Base-by-base conservation (phyloP, 1,140 invertebrate genomes). In the Drosophila bocqueti region DNA sequence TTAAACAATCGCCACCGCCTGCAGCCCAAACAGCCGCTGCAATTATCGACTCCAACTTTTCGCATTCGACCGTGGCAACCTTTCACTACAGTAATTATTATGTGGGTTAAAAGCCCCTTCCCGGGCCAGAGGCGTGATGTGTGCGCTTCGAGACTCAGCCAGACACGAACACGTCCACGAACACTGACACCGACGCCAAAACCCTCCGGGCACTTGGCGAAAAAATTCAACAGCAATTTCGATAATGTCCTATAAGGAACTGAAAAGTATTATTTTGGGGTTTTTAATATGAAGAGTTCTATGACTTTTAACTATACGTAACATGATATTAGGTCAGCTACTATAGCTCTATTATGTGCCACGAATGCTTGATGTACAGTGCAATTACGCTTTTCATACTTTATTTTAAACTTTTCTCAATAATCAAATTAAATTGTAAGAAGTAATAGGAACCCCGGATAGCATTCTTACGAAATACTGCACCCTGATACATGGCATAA, bases 1-100 rank as follows among this genome's bases (percentile, higher is more conserved):
- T 89, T 87, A 83, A 83, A 89, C 81, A 89, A 87, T 89, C 68
- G 81, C 66, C 71, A 15, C 34, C 67, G 77, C 77, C 45, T 40
- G 24, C 24, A 49, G 58, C 64, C 54, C 60, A 71, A 81, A 45
- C 46, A 63, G 47, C 42, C 43, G 62, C 46, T 68, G 66, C 77
- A 83, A 89, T 83, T 79, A 83, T 87, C 80, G 81, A 83, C 78
- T 69, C 69, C 47, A 87, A 80, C 77, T 76, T 78, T 89, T 75
- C 73, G 69, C 83, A 87, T 83, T 89, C 75, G 75, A 57, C 74
- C 75, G 49, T 62, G 75, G 58, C 34, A 78, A 78, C 64, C 75
- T 78, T 78, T 78, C 74, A 42, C 31, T 77, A 64, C 71, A 73
- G 74, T 85, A 84, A 90, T 90, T 85, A 89, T 89, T 89, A 89